These are phyloP conservation scores for Rhadinocentrus ornatus DNA, from an alignment of 2,797 vertebrate species.

Conservation along the genomic window DNA sequence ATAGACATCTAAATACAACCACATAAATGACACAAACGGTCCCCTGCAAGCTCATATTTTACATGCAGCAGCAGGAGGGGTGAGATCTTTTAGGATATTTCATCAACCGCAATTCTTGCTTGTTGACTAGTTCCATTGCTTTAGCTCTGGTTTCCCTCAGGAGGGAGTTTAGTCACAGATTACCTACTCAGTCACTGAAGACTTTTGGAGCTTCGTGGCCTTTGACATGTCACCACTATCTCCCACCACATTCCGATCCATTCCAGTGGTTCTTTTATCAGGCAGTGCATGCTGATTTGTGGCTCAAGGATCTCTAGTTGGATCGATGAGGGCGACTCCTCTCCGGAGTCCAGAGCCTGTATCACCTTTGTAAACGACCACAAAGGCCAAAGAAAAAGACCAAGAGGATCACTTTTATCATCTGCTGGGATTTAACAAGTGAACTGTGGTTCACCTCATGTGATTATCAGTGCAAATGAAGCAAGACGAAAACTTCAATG, in stretches of 20 bases:
- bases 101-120: constrained; percentile 22
- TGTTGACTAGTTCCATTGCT: constrained; percentile 48
- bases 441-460: constrained; percentile 64
- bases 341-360: constrained; percentile 48
- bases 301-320: constrained; percentile 48
- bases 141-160: constrained; percentile 50
- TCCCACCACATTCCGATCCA: constrained; percentile 72
- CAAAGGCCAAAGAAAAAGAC: constrained; percentile 51
- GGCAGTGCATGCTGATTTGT: constrained; percentile 65
- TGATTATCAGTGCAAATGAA: constrained; percentile 80
- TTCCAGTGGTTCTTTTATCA: constrained; percentile 72
- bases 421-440: constrained; percentile 61
- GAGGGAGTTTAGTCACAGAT: constrained; percentile 52
- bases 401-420: constrained; percentile 64
- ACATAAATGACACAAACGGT: constrained; percentile 24
- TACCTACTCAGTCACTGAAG: constrained; percentile 58
- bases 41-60: constrained; percentile 37
- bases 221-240: constrained; percentile 72
- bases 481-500: constrained; percentile 71
- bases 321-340: constrained; percentile 52
- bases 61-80: constrained; percentile 28
- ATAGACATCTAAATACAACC: constrained; percentile 28
- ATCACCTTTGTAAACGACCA: constrained; percentile 49
- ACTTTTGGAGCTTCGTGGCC: constrained; percentile 63
- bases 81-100: constrained; percentile 35